phyloP scores from a whole-genome alignment of 2,888 invertebrate species.

The Cheilosia vernalis region DNA sequence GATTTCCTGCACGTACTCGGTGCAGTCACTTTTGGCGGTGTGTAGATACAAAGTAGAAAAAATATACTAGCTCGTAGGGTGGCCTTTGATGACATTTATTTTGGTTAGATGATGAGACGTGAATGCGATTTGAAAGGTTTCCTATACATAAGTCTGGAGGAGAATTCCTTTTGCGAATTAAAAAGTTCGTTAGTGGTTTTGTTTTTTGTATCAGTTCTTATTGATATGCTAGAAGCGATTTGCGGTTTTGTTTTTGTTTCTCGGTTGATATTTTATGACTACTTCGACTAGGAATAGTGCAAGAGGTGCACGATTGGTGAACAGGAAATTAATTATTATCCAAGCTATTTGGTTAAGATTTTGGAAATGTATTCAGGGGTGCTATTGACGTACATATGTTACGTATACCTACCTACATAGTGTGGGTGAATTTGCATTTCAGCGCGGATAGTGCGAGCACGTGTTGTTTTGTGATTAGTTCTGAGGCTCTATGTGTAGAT shows the following conservation, averaged over 20 bases:
- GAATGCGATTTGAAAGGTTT: conserved; percentile 2
- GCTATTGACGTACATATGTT: background rate
- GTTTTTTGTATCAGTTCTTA: conserved; percentile 17
- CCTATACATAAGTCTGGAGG: conserved; percentile 2
- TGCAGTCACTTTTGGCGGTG: conserved; percentile 32
- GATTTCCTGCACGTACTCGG: conserved; percentile 58
- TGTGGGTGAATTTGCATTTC: conserved; percentile 8
- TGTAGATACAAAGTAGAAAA: conserved; percentile 21
- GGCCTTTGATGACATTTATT: background rate
- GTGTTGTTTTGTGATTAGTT: background rate
- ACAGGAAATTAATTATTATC: conserved; percentile 64
- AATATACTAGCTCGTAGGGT: conserved; percentile 8
- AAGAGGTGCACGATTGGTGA: conserved; percentile 30
- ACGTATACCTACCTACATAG: background rate
- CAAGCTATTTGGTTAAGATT: conserved; percentile 51
- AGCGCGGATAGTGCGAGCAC: background rate
- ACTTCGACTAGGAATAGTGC: background rate
- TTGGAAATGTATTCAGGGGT: conserved; percentile 55
- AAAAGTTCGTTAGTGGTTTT: conserved; percentile 10
- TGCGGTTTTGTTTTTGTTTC: conserved; percentile 7
- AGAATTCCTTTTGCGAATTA: conserved; percentile 51
- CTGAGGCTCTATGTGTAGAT: background rate
- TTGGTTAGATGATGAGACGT: conserved; percentile 31
- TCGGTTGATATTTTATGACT: background rate
- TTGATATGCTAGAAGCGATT: conserved; percentile 54